A percentile compares a stretch with the other conserved stretches of the same genome.
These are phyloP conservation scores for Falco concolor DNA, from an alignment of 2,797 vertebrate species.

Conservation along the genomic window DNA sequence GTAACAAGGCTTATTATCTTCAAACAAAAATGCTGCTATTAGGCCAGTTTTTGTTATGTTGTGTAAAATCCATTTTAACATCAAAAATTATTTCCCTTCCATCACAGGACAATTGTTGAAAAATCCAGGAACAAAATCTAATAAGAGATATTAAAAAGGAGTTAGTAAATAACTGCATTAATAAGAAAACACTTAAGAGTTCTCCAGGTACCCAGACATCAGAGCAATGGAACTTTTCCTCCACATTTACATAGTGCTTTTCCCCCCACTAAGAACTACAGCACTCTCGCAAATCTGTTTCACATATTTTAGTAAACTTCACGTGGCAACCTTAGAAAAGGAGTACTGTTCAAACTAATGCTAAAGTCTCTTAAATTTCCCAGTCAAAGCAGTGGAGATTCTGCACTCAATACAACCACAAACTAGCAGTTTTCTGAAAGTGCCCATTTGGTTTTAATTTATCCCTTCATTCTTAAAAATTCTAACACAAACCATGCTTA, in stretches of 20 bases:
- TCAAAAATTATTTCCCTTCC: constrained; percentile 54
- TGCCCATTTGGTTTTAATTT: not conserved
- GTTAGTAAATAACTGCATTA: constrained; percentile 7
- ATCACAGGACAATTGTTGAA: constrained; percentile 53
- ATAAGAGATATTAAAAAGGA: constrained; percentile 41
- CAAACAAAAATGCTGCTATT: constrained; percentile 61
- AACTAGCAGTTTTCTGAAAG: not conserved
- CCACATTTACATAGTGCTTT: not conserved
- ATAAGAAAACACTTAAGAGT: not conserved
- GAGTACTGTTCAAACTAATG: not conserved
- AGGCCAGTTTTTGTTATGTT: constrained; percentile 61
- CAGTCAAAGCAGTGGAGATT: not conserved
- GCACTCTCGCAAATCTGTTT: not conserved
- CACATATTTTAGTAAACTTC: not conserved
- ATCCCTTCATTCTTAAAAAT: not conserved
- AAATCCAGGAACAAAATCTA: constrained; percentile 68
- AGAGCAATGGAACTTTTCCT: not conserved
- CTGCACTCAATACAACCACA: not conserved
- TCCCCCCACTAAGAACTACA: not conserved
- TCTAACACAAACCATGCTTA: not conserved
- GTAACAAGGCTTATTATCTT: constrained; percentile 36
- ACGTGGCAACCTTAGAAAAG: not conserved
- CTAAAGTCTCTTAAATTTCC: not conserved
- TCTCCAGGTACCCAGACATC: not conserved
- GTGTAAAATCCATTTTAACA: constrained; percentile 76